phyloP scores from a whole-genome alignment of 2,113 vertebrate genomes.

The Hemiprocne comata region DNA sequence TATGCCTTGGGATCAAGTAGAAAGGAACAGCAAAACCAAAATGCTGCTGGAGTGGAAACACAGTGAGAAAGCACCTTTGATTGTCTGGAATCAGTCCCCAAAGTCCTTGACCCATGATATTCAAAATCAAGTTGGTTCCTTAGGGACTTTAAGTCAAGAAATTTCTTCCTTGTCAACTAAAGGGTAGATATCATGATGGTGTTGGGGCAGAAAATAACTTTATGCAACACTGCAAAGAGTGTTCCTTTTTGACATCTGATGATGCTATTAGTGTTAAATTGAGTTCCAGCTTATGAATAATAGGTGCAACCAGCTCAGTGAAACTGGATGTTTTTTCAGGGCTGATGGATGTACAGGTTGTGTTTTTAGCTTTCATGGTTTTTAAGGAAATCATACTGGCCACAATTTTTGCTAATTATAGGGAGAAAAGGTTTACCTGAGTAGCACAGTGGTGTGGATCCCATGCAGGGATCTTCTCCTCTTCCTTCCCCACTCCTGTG shows the following conservation, averaged over 20 bases:
- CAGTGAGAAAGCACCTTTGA: neutral
- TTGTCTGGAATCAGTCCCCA: neutral
- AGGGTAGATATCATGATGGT: fast-evolving
- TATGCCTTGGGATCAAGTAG: neutral
- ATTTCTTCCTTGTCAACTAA: neutral
- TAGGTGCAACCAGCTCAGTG: neutral
- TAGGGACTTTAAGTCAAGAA: neutral
- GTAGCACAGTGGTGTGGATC: neutral
- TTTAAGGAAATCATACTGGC: neutral
- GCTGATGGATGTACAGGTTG: neutral
- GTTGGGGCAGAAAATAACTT: neutral
- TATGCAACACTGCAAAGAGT: neutral
- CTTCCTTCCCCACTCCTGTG: neutral
- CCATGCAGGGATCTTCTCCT: neutral
- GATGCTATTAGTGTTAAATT: neutral
- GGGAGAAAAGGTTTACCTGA: neutral
- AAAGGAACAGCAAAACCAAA: neutral
- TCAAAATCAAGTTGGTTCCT: neutral
- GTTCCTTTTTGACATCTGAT: neutral
- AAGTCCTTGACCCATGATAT: neutral
- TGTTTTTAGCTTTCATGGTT: neutral
- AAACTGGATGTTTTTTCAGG: neutral
- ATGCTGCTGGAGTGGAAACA: neutral
- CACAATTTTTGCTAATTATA: neutral
- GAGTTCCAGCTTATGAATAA: neutral